phyloP scores from a whole-genome alignment of 2,113 vertebrate species.

The Bolborhynchus lineola region DNA sequence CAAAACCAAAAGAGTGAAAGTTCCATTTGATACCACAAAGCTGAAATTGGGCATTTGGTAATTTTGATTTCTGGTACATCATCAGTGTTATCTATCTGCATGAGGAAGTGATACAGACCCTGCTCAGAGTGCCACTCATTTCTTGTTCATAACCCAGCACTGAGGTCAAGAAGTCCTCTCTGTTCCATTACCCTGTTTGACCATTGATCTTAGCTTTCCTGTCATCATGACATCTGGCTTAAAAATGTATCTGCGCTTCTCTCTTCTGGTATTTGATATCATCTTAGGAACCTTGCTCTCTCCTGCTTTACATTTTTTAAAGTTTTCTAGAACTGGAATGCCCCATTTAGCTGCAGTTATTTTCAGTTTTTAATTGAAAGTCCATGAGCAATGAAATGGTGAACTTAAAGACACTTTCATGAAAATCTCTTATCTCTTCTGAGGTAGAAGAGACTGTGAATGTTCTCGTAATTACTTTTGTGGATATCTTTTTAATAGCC shows the following conservation, averaged over 20 bases:
- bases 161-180: background rate
- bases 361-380: slow-evolving; percentile 42
- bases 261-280: background rate
- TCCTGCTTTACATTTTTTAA: background rate
- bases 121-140: background rate
- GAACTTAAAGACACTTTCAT: slow-evolving; percentile 20
- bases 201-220: background rate
- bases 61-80: background rate
- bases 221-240: background rate
- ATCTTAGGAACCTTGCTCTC: background rate
- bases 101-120: background rate
- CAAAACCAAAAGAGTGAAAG: background rate
- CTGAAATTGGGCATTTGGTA: background rate
- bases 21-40: background rate
- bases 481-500: slow-evolving; percentile 43
- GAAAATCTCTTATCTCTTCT: slow-evolving; percentile 38
- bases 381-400: slow-evolving; percentile 6
- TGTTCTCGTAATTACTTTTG: slow-evolving; percentile 36
- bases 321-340: background rate
- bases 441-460: background rate
- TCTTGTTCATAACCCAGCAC: background rate
- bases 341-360: background rate
- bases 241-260: background rate
- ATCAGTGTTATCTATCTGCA: background rate
- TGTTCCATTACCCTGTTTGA: background rate